A percentile compares a stretch with the other conserved stretches of the same genome.
Evolutionary conservation across 2,888 invertebrate species (phyloP).

Genomic region (Aethes cnicana): DNA sequence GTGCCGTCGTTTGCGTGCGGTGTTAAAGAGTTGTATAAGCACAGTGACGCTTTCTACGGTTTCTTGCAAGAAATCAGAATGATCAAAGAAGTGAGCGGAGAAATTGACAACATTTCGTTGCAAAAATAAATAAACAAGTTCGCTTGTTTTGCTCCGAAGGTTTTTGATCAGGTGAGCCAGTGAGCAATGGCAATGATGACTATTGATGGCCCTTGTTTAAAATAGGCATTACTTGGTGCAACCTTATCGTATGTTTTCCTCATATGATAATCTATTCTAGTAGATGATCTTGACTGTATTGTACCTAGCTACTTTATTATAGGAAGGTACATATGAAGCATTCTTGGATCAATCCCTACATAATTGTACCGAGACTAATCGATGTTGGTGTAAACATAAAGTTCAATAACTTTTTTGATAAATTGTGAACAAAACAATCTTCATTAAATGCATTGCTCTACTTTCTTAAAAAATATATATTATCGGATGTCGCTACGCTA

Average conservation of each 20-base stretch:
- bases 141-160: neutral
- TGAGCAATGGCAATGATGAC: neutral
- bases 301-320: too few species aligned
- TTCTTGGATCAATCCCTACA: too few species aligned
- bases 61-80: conserved; percentile 58
- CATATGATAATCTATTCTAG: conserved; percentile 18
- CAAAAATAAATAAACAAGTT: conserved; percentile 50
- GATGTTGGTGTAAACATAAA: too few species aligned
- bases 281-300: conserved; percentile 9
- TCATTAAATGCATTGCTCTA: too few species aligned
- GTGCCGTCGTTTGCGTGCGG: conserved; percentile 52
- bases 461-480: too few species aligned
- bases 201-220: conserved; percentile 10
- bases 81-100: conserved; percentile 73
- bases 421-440: too few species aligned
- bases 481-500: too few species aligned
- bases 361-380: too few species aligned
- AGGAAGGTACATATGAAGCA: too few species aligned
- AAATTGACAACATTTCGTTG: conserved; percentile 64
- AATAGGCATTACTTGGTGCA: conserved; percentile 6
- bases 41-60: conserved; percentile 70
- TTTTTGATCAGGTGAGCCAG: neutral
- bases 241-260: conserved; percentile 16
- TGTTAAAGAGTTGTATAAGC: conserved; percentile 70
- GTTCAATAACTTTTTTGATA: too few species aligned